These are phyloP conservation scores for Formica exsecta DNA, from an alignment of 1,140 invertebrate genomes.

Conservation along the genomic window DNA sequence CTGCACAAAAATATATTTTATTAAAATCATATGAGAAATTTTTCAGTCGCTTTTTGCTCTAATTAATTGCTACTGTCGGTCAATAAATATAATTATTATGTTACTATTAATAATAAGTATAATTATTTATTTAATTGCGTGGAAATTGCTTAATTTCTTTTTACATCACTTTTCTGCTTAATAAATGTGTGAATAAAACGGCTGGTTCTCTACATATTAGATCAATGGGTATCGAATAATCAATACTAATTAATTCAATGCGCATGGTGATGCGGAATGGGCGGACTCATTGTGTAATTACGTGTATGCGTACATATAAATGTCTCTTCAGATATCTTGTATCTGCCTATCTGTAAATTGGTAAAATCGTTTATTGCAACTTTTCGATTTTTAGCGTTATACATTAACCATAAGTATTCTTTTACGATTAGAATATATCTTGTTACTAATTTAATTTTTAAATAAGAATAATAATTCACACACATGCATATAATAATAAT, in stretches of 20 bases:
- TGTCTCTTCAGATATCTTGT: not conserved
- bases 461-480: not conserved
- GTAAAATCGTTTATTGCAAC: not conserved
- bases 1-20: not conserved
- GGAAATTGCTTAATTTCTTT: not conserved
- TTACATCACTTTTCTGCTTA: not conserved
- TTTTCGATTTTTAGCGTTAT: constrained; percentile 6
- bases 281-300: constrained; percentile 35
- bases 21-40: not conserved
- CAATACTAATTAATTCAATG: constrained; percentile 54
- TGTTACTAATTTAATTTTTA: not conserved
- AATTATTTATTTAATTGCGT: constrained; percentile 7
- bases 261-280: constrained; percentile 16
- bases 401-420: not conserved
- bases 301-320: not conserved
- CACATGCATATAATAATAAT: not conserved
- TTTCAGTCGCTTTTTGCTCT: not conserved
- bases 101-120: not conserved
- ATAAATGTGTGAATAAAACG: constrained; percentile 27
- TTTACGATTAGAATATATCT: not conserved
- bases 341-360: not conserved
- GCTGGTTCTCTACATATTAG: not conserved
- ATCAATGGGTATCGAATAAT: constrained; percentile 42
- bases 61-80: not conserved
- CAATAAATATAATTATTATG: not conserved